Evolutionary conservation across 2,797 vertebrate genomes (phyloP).

Genomic region (Alfaro cultratus): DNA sequence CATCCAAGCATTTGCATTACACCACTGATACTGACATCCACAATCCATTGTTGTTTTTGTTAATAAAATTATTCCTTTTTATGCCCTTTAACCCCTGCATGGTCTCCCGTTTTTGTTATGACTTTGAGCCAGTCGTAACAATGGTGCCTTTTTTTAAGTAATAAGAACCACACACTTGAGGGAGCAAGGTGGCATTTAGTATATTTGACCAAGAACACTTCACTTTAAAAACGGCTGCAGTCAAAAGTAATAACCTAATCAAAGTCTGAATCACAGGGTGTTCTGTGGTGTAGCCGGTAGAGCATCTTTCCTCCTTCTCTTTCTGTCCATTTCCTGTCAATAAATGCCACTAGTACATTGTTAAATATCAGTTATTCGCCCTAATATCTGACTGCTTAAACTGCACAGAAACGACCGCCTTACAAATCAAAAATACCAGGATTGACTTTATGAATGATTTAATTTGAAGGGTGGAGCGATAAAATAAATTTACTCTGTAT

Average conservation of each 20-base stretch:
- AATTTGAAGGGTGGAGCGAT: neutral
- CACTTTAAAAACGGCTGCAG: neutral
- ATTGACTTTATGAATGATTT: neutral
- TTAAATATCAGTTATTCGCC: neutral
- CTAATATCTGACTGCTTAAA: neutral
- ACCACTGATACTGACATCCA: too few relatives aligned
- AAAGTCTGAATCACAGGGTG: too few relatives aligned
- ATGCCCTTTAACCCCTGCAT: too few relatives aligned
- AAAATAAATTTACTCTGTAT: neutral
- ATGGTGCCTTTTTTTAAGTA: neutral
- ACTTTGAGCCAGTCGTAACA: too few relatives aligned
- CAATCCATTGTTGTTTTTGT: too few relatives aligned
- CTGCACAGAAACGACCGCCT: neutral
- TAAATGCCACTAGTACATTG: neutral
- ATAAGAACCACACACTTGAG: neutral
- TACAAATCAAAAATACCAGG: neutral
- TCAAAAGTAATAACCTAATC: neutral
- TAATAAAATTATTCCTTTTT: too few relatives aligned
- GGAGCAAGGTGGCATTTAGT: neutral
- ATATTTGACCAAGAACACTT: neutral
- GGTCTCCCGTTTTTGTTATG: too few relatives aligned
- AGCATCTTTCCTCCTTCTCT: too few relatives aligned
- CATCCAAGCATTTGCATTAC: too few relatives aligned
- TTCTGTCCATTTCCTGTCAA: neutral
- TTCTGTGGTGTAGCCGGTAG: too few relatives aligned